Evolutionary conservation across 2,113 vertebrate genomes (phyloP), one percentile per base, ranked within the genome.

Genomic region (Ammospiza nelsoni): DNA sequence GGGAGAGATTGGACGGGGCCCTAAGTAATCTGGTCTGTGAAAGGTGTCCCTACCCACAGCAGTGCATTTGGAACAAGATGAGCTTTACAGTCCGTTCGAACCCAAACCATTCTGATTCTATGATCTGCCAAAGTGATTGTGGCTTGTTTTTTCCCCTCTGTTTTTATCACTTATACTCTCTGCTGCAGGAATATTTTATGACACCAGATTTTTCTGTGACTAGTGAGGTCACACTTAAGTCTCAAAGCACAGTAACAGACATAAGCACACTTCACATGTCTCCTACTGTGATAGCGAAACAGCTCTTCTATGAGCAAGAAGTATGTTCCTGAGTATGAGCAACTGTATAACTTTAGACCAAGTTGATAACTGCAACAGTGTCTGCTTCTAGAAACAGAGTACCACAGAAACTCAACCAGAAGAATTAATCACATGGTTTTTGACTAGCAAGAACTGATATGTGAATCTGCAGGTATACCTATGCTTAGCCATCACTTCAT

Each of bases 41-140:
- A 75, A 82, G 27, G 15, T 35, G 14, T 25, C 16, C n/a, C 20
- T 61, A 15, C 2, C n/a, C 54, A 29, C 3, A 6, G 33, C 28
- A 68, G 20, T 25, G 20, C 21, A 59, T 15, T 75, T 54, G 23
- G 24, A 61, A 75, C 0, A 0, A 75, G 12, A 67, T 11, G 8
- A 57, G 31, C 20, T 67, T 75, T 68, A 46, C 2, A 51, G 33
- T 17, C 12, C 1, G 0, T 66, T 46, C 0, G 0, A 82, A 81
- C 4, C 6, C 52, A 89, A 51, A n/a, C 6, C 9, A 66, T 73
- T 49, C 18, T 8, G 17, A 71, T 37, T 51, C 14, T 51, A 5
- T 48, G 46, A 35, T 46, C 57, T 48, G 25, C 3, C 14, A 12
- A 48, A 57, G 14, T 21, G 12, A 27, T 24, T 46, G 25, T 18